phyloP scores from a whole-genome alignment of 2,797 vertebrate genomes.

The Danio aesculapii region DNA sequence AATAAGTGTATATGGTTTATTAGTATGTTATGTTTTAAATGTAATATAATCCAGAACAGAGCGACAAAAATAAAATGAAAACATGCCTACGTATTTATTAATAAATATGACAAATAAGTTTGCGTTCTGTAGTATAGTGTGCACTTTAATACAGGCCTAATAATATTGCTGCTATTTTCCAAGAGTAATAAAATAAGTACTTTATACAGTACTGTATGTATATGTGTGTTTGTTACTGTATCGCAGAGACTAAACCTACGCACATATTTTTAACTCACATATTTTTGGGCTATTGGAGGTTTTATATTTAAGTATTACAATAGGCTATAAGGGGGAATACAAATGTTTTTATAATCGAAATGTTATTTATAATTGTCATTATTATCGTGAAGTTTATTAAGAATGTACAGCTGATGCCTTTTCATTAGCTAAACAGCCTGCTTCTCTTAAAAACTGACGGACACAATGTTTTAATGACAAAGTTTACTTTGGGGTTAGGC shows the following conservation, averaged over 20 bases:
- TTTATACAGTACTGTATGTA: no score
- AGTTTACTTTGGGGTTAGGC: not conserved
- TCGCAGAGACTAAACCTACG: no score
- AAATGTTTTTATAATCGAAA: no score
- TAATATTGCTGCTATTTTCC: no score
- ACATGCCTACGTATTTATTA: not conserved
- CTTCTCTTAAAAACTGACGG: not conserved
- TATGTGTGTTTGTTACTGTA: no score
- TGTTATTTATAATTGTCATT: not conserved
- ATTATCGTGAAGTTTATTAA: not conserved
- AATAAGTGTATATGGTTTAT: not conserved
- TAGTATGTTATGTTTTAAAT: no score
- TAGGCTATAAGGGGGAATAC: no score
- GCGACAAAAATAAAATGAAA: not conserved
- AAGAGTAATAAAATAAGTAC: no score
- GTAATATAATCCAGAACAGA: not conserved
- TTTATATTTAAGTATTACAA: not conserved
- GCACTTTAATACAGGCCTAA: no score
- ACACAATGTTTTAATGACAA: not conserved
- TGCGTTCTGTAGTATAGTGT: not conserved
- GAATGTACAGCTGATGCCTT: not conserved
- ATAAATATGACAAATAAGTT: not conserved
- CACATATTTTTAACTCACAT: no score
- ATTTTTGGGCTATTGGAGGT: no score
- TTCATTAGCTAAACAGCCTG: not conserved